These are phyloP conservation scores for Candidula unifasciata DNA, from an alignment of 2,888 invertebrate genomes.

Conservation along the genomic window DNA sequence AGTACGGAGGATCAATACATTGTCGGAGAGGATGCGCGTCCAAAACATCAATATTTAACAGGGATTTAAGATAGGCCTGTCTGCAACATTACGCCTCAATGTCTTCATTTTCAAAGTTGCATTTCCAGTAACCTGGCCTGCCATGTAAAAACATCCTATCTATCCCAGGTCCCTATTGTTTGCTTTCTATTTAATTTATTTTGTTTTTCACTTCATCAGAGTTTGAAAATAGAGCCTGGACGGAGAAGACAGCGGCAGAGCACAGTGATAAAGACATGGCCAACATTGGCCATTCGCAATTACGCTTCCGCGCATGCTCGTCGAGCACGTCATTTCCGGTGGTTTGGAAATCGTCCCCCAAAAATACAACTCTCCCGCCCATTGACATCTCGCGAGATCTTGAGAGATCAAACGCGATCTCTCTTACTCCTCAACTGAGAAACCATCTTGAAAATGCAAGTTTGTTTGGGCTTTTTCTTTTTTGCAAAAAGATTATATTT, in stretches of 20 bases:
- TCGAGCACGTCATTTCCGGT: slow-evolving; percentile 40
- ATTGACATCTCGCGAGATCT: slow-evolving; percentile 13
- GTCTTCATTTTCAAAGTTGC: no score
- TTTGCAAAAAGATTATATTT: background rate
- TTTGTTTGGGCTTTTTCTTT: background rate
- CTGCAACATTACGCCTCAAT: no score
- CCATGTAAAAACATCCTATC: background rate
- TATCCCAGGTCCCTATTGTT: slow-evolving; percentile 10
- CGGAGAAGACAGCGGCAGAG: background rate
- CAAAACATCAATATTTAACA: no score
- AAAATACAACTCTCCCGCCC: slow-evolving; percentile 18
- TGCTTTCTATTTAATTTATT: background rate
- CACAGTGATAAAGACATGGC: background rate
- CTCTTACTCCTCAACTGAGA: slow-evolving; percentile 12
- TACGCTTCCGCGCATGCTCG: slow-evolving; percentile 43
- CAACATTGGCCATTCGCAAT: slow-evolving; percentile 27
- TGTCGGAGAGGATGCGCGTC: no score
- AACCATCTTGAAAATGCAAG: slow-evolving; percentile 35
- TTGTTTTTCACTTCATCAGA: background rate
- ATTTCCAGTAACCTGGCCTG: background rate
- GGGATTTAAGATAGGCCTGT: no score
- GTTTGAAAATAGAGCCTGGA: slow-evolving; percentile 10
- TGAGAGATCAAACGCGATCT: slow-evolving; percentile 30
- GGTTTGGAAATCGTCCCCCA: slow-evolving; percentile 26
- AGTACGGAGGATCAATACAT: no score